These are phyloP conservation scores for Pocota personata DNA, from an alignment of 2,888 invertebrate species.

Conservation along the genomic window DNA sequence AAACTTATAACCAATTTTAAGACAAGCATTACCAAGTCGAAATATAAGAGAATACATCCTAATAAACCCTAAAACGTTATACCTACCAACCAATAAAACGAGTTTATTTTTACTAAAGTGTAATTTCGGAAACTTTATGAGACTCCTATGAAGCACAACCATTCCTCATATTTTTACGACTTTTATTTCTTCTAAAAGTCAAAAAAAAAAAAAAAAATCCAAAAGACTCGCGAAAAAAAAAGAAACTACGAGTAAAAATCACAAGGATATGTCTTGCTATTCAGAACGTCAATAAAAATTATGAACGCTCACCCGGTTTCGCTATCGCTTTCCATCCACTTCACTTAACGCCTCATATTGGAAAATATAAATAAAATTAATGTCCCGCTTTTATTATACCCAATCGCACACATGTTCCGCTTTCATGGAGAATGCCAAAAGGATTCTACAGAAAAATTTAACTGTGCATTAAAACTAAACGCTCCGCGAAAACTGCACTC, in stretches of 20 bases:
- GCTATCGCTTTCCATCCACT: conserved; percentile 66
- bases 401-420: conserved; percentile 44
- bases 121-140: background rate
- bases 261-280: conserved; percentile 29
- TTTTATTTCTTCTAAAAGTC: background rate
- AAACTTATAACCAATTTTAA: no score
- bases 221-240: background rate
- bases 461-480: conserved; percentile 59
- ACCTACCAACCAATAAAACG: background rate
- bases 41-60: background rate
- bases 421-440: conserved; percentile 13
- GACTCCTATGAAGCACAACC: background rate
- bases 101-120: background rate
- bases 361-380: conserved; percentile 71
- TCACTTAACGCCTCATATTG: conserved; percentile 70
- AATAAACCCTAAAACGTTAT: background rate
- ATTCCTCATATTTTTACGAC: conserved; percentile 13
- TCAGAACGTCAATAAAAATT: conserved; percentile 57
- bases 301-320: conserved; percentile 43
- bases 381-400: conserved; percentile 64
- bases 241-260: background rate
- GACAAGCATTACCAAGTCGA: no score
- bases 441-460: conserved; percentile 32
- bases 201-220: background rate
- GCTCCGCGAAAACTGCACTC: conserved; percentile 58